phyloP scores from a whole-genome alignment of 2,797 vertebrate genomes.

The Scarus forsteni region DNA sequence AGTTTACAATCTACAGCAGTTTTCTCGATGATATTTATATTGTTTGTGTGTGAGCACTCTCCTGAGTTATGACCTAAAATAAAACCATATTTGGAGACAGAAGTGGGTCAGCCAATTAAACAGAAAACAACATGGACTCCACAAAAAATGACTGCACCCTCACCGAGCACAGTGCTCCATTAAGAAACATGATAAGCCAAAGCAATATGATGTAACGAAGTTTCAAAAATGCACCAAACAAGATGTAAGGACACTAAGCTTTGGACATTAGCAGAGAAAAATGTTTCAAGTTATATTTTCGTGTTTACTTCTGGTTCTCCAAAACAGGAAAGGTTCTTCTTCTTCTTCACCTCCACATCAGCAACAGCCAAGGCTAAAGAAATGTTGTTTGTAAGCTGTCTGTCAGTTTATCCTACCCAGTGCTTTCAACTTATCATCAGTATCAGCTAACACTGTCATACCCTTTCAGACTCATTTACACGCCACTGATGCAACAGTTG shows the following conservation, averaged over 20 bases:
- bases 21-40: conserved; percentile 29
- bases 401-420: too few relatives aligned
- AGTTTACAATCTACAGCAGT: conserved; percentile 20
- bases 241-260: conserved; percentile 1
- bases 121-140: conserved; percentile 53
- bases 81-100: conserved; percentile 58
- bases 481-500: too few relatives aligned
- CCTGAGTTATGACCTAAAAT: conserved; percentile 61
- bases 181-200: conserved; percentile 7
- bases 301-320: background rate
- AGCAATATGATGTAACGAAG: background rate
- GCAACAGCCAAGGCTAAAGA: too few relatives aligned
- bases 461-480: too few relatives aligned
- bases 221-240: conserved; percentile 13
- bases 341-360: too few relatives aligned
- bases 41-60: conserved; percentile 23
- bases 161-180: background rate
- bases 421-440: too few relatives aligned
- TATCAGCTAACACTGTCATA: too few relatives aligned
- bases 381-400: too few relatives aligned
- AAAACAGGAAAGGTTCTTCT: conserved; percentile 6
- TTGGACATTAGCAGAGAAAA: too few relatives aligned
- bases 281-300: too few relatives aligned
- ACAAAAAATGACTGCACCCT: conserved; percentile 21
- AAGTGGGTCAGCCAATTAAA: conserved; percentile 68